Base-by-base conservation (phyloP, 2,797 vertebrate genomes). In the Orientallactaga sibirica region DNA sequence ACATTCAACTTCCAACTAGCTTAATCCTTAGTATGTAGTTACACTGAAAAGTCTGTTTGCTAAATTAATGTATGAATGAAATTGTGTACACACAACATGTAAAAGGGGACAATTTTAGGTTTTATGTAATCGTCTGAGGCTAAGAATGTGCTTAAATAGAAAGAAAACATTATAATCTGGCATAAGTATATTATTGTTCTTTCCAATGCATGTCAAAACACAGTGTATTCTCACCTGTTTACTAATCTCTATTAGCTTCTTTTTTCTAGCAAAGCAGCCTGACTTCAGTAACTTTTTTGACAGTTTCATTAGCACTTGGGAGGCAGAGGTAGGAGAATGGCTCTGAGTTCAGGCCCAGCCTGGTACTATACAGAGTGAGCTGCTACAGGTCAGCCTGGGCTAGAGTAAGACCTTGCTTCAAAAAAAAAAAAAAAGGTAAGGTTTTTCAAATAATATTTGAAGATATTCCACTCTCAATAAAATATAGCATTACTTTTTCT, bases 21-120 rank as follows among this genome's bases (percentile, higher is more conserved):
- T 87, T 87, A 82, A 77, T 77, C 25, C 14, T 58, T 91, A 22
- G 27, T 71, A 89, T 6, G 33, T 20, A 61, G 58, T 61, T 67
- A 73, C 58, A 20, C 8, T 71, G 11, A 83, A 77, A 83, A 77
- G 25, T n/a, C n/a, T 75, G 4, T 27, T 58, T 55, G 19, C 58
- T 74, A 86, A 64, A 87, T 87, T 55, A 67, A 67, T 87, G 68
- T 55, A 74, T 81, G 76, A 74, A 80, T 74, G 48, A 58, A 66
- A 27, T 5, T 52, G 11, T 27, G 27, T 48, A 43, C 27, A 29
- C 3, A 52, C 19, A 48, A 74, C 41, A 10, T 79, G 7, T 55
- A 24, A 81, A 87, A 43, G 24, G 48, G 27, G 20, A 83, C 43
- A 83, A 10, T 58, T 82, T 68, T 12, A 91, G 37, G 16, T 66